phyloP scores from a whole-genome alignment of 2,797 vertebrate genomes.

The Bufotes viridis region DNA sequence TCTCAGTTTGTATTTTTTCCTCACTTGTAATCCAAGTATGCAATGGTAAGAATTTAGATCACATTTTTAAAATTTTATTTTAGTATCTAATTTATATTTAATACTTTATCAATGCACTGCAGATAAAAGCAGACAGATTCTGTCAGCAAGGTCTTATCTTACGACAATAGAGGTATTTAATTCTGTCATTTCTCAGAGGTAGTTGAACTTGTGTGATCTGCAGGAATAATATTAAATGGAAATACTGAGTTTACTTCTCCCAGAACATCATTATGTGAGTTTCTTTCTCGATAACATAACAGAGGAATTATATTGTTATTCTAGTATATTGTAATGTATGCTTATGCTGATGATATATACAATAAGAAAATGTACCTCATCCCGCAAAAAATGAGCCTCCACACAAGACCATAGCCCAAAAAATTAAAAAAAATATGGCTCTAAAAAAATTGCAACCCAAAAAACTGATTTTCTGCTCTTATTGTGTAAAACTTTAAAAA shows the following conservation, averaged over 20 bases:
- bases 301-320: neutral
- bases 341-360: neutral
- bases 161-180: constrained; percentile 33
- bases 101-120: neutral
- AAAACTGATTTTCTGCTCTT: no score
- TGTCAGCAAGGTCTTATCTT: neutral
- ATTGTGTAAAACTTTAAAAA: no score
- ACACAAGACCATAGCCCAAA: no score
- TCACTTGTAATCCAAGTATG: neutral
- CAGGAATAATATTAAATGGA: constrained; percentile 9
- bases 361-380: no score
- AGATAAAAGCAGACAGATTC: constrained; percentile 6
- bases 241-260: constrained; percentile 18
- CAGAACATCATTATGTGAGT: constrained; percentile 32
- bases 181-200: constrained; percentile 18
- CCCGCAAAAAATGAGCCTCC: no score
- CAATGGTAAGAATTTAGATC: neutral
- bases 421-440: no score
- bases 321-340: neutral
- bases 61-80: neutral
- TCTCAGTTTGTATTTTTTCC: neutral
- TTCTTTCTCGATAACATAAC: constrained; percentile 24
- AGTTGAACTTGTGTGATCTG: constrained; percentile 43
- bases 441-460: no score
- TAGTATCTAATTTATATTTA: neutral